These are phyloP conservation scores for Phyllostomus discolor DNA, from an alignment of 2,113 vertebrate species.

Conservation along the genomic window DNA sequence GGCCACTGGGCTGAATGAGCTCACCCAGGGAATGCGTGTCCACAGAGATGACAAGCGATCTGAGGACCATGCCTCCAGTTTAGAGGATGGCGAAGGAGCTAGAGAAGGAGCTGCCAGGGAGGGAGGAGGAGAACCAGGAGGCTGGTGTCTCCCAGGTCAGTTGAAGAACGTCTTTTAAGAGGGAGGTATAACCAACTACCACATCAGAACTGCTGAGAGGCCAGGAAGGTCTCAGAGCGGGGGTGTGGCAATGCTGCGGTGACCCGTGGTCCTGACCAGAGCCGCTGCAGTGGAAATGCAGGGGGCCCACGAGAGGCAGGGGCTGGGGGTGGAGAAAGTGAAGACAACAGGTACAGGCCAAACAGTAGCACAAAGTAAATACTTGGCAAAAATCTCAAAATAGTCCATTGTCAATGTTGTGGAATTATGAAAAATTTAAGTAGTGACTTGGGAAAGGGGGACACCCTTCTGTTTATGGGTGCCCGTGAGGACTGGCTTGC, in stretches of 20 bases:
- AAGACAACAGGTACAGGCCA: not conserved
- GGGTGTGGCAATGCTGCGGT: not conserved
- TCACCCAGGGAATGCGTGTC: not conserved
- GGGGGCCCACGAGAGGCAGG: not conserved
- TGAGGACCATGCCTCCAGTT: not conserved
- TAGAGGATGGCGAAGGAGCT: not conserved
- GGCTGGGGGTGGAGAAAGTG: not conserved
- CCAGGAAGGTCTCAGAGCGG: not conserved
- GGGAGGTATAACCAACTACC: not conserved
- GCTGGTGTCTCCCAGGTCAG: not conserved
- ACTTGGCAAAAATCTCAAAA: not conserved
- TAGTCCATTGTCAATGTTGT: not conserved
- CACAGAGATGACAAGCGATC: not conserved
- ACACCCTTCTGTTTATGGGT: not conserved
- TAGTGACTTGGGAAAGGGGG: not conserved
- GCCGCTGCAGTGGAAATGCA: not conserved
- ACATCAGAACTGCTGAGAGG: not conserved
- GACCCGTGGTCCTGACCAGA: not conserved
- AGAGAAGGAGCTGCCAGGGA: not conserved
- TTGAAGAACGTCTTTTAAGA: not conserved
- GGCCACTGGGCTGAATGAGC: not conserved
- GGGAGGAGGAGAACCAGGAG: not conserved
- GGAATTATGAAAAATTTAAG: not conserved
- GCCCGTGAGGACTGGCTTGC: not conserved
- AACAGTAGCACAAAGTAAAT: not conserved